Evolutionary conservation across 2,113 vertebrate species (phyloP).

Genomic region (Nansenia antarctica): DNA sequence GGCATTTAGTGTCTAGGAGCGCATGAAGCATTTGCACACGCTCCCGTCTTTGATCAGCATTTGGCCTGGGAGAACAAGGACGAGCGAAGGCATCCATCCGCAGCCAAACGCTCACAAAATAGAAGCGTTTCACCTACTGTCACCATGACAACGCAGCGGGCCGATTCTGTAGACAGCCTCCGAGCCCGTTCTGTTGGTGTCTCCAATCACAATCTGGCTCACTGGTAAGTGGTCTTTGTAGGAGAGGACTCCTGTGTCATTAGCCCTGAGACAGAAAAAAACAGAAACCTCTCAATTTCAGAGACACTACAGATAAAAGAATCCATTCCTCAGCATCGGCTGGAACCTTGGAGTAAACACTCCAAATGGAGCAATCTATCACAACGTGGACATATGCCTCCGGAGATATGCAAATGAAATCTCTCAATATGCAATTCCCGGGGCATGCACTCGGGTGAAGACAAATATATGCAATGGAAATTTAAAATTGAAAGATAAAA

Average conservation of each 20-base stretch:
- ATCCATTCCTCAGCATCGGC: no score
- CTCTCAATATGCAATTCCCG: no score
- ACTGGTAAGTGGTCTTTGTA: slow-evolving; percentile 89
- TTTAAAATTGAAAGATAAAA: no score
- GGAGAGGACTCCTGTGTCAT: slow-evolving; percentile 82
- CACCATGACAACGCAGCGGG: slow-evolving; percentile 86
- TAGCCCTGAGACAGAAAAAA: slow-evolving; percentile 74
- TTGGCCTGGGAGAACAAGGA: background rate
- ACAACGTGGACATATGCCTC: no score
- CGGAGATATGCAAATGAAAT: no score
- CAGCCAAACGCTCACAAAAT: background rate
- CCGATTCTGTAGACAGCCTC: slow-evolving; percentile 84
- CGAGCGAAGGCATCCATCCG: background rate
- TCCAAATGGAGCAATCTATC: no score
- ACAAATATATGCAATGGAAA: no score
- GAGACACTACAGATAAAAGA: no score
- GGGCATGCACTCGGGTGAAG: no score
- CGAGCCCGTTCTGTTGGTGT: slow-evolving; percentile 84
- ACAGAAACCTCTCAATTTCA: background rate
- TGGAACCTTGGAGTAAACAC: no score
- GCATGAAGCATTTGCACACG: background rate
- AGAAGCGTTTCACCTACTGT: slow-evolving; percentile 79
- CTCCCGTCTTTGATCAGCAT: background rate
- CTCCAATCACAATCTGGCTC: slow-evolving; percentile 85
- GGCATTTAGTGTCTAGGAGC: no score